A percentile compares a stretch with the other conserved stretches of the same genome.
phyloP scores from a whole-genome alignment of 2,888 invertebrate genomes.

The Mythimna loreyi region DNA sequence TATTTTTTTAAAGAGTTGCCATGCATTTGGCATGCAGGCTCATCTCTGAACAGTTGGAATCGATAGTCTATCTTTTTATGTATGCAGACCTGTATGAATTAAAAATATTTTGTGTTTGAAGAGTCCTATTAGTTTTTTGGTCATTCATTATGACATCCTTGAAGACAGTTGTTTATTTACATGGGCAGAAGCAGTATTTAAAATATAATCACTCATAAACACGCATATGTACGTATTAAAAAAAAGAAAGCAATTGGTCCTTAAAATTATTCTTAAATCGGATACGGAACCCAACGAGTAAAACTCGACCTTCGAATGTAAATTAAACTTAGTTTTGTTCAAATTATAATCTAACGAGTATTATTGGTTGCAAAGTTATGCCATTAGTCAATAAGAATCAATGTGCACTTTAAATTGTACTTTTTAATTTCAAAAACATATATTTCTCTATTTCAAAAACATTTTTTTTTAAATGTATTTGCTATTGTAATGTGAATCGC shows the following conservation, averaged over 20 bases:
- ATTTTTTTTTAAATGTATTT: constrained; percentile 35
- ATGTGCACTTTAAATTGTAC: constrained; percentile 44
- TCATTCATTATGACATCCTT: too few relatives aligned
- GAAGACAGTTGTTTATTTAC: too few relatives aligned
- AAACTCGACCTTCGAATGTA: constrained; percentile 56
- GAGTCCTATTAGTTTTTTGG: too few relatives aligned
- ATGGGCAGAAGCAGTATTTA: too few relatives aligned
- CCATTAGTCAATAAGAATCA: constrained; percentile 59
- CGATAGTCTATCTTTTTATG: too few relatives aligned
- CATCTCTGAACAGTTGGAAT: too few relatives aligned
- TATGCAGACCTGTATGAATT: too few relatives aligned
- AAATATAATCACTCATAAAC: too few relatives aligned
- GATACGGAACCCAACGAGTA: constrained; percentile 54
- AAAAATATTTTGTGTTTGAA: too few relatives aligned
- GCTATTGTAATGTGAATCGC: constrained; percentile 56
- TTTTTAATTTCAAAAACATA: constrained; percentile 34
- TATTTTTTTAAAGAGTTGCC: too few relatives aligned
- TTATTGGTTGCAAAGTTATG: constrained; percentile 57
- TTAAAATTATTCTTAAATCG: neutral
- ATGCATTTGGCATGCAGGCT: too few relatives aligned
- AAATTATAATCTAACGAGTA: constrained; percentile 25
- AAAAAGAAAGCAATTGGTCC: neutral
- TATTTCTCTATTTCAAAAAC: constrained; percentile 35
- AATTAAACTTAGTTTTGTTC: constrained; percentile 42
- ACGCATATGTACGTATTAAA: neutral